These are phyloP conservation scores for Pseudomyrmex dendroicus DNA, from an alignment of 1,140 invertebrate genomes.

Conservation along the genomic window DNA sequence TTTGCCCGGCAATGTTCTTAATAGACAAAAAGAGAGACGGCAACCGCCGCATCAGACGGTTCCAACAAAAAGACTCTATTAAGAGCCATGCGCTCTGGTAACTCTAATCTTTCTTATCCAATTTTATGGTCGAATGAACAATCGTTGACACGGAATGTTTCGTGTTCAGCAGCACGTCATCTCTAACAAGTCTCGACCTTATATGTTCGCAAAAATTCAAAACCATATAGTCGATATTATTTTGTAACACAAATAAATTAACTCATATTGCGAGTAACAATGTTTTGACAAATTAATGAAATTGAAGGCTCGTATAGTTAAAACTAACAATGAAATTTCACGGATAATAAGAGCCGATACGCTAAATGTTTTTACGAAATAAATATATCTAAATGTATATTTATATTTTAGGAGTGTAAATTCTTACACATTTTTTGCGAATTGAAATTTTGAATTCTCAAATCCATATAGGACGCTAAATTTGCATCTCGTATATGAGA, in stretches of 20 bases:
- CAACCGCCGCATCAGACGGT: background rate
- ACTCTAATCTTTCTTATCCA: slow-evolving; percentile 43
- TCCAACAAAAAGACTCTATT: slow-evolving; percentile 31
- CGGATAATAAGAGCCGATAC: too few species aligned
- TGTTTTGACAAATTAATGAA: too few species aligned
- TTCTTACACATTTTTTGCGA: too few species aligned
- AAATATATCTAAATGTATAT: too few species aligned
- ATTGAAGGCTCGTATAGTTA: too few species aligned
- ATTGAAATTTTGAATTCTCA: too few species aligned
- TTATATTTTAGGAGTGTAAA: too few species aligned
- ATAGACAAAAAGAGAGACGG: slow-evolving; percentile 18
- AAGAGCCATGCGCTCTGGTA: slow-evolving; percentile 12
- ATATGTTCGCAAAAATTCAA: background rate
- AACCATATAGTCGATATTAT: background rate
- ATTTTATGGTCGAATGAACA: slow-evolving; percentile 34
- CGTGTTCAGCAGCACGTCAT: background rate
- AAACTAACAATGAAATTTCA: too few species aligned
- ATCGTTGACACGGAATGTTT: slow-evolving; percentile 12
- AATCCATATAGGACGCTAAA: too few species aligned
- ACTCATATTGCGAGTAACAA: background rate
- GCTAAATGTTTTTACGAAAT: too few species aligned
- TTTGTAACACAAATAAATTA: background rate
- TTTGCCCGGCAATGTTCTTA: slow-evolving; percentile 13
- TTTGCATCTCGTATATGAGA: too few species aligned
- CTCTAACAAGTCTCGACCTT: background rate